A percentile compares a stretch with the other conserved stretches of the same genome.
These are phyloP conservation scores for Iselma pallidipennis DNA, from an alignment of 2,888 invertebrate species.

Conservation along the genomic window DNA sequence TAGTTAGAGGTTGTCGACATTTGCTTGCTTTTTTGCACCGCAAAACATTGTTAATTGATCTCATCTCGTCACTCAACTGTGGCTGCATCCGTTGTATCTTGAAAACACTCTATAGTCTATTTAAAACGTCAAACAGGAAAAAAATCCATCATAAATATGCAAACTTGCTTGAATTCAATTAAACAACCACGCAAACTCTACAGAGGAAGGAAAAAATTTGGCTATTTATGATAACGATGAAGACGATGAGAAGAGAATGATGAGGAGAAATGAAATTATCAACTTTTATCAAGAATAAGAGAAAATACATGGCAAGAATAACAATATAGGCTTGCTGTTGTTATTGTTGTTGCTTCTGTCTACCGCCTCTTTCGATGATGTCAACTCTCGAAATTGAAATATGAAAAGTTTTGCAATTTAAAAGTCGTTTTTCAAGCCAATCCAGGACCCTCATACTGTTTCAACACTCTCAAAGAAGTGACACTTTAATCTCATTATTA, in stretches of 20 bases:
- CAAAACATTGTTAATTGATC: background rate
- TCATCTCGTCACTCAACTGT: background rate
- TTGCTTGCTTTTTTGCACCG: background rate
- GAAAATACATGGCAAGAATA: background rate
- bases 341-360: background rate
- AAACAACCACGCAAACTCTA: slow-evolving; percentile 38
- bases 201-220: slow-evolving; percentile 1
- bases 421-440: slow-evolving; percentile 28
- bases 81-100: background rate
- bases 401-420: slow-evolving; percentile 40
- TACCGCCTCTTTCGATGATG: slow-evolving; percentile 25
- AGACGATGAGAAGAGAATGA: slow-evolving; percentile 14
- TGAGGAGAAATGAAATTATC: slow-evolving; percentile 28
- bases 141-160: slow-evolving; percentile 34
- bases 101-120: background rate
- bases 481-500: slow-evolving; percentile 22
- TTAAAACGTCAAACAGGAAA: background rate
- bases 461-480: slow-evolving; percentile 7
- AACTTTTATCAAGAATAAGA: slow-evolving; percentile 33
- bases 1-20: background rate
- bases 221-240: slow-evolving; percentile 29
- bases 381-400: slow-evolving; percentile 39
- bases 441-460: slow-evolving; percentile 7
- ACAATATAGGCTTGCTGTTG: slow-evolving; percentile 32
- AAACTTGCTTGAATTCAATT: slow-evolving; percentile 41